phyloP scores from a whole-genome alignment of 2,888 invertebrate genomes.

The Hydriomena furcata region DNA sequence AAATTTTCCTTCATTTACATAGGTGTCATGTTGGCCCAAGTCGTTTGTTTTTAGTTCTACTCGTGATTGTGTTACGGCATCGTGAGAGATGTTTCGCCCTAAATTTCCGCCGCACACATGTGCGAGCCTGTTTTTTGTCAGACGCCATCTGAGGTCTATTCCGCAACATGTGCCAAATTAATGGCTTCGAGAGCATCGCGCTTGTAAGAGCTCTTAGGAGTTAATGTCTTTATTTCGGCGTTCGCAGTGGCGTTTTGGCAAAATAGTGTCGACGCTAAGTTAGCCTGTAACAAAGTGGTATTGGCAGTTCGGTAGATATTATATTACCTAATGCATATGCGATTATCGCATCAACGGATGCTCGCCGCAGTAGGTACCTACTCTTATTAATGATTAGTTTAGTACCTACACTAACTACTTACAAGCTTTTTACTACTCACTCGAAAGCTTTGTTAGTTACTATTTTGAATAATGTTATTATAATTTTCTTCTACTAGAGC shows the following conservation, averaged over 20 bases:
- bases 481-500: constrained; percentile 65
- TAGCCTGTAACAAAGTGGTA: not conserved
- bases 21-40: constrained; percentile 51
- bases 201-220: constrained; percentile 54
- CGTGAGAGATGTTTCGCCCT: constrained; percentile 56
- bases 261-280: too few species aligned
- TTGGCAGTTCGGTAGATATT: not conserved
- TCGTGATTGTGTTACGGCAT: constrained; percentile 36
- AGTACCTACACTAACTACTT: constrained; percentile 54
- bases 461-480: constrained; percentile 59
- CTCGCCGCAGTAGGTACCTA: constrained; percentile 34
- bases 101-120: constrained; percentile 61
- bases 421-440: constrained; percentile 57
- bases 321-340: not conserved
- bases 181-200: constrained; percentile 45
- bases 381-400: constrained; percentile 62
- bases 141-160: constrained; percentile 65
- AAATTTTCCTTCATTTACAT: constrained; percentile 53
- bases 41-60: constrained; percentile 41
- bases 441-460: constrained; percentile 72
- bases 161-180: constrained; percentile 73
- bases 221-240: constrained; percentile 20
- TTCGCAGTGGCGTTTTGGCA: not conserved
- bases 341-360: constrained; percentile 31
- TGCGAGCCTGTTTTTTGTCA: constrained; percentile 76